Evolutionary conservation across 2,888 invertebrate genomes (phyloP).

Genomic region (Glaucopsyche alexis): DNA sequence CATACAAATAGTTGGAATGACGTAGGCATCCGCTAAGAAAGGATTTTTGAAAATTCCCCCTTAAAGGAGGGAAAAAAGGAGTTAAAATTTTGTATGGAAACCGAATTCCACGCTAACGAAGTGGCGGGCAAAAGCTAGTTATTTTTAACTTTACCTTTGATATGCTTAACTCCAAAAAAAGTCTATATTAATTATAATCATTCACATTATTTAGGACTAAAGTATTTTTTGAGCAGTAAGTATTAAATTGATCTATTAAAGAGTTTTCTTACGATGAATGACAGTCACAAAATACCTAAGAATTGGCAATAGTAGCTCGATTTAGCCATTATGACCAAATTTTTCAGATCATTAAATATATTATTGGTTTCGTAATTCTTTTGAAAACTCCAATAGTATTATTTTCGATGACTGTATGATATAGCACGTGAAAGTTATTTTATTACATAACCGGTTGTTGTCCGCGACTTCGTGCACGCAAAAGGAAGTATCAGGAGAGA

Average conservation of each 20-base stretch:
- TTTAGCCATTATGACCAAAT: background rate
- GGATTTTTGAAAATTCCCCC: no score
- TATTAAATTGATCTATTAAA: background rate
- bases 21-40: no score
- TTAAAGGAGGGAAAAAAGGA: no score
- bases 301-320: background rate
- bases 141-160: no score
- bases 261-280: background rate
- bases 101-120: no score
- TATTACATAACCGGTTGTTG: background rate
- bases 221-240: background rate
- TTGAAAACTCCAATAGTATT: background rate
- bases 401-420: constrained; percentile 6
- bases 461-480: no score
- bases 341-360: background rate
- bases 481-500: no score
- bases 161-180: background rate
- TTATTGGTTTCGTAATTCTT: constrained; percentile 1
- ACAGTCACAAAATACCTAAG: background rate
- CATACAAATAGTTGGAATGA: no score
- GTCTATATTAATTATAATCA: background rate
- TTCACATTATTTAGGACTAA: background rate
- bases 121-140: no score
- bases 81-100: no score
- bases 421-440: background rate